These are phyloP conservation scores for Eurois occulta DNA, from an alignment of 2,888 invertebrate genomes.

Conservation along the genomic window DNA sequence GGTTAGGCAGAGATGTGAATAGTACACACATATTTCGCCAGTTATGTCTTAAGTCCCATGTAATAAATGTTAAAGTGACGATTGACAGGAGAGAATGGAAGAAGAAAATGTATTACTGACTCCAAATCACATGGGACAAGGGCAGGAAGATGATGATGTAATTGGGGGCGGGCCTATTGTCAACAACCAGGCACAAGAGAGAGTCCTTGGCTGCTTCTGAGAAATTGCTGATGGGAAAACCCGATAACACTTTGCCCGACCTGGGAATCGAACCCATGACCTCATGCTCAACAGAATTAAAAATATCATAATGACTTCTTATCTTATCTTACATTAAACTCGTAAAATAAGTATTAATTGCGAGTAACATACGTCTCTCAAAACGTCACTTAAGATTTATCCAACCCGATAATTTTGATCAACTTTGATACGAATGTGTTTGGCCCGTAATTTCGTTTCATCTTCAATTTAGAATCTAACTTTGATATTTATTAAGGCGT, in stretches of 20 bases:
- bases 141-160: background rate
- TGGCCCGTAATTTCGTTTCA: slow-evolving; percentile 21
- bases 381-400: background rate
- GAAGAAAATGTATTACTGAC: no score
- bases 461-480: slow-evolving; percentile 12
- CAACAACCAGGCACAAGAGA: background rate
- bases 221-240: no score
- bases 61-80: no score
- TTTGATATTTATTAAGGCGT: slow-evolving; percentile 8
- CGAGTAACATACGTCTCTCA: background rate
- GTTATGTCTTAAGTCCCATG: background rate
- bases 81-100: no score
- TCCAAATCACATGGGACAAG: no score
- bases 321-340: background rate
- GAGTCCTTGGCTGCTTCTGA: background rate
- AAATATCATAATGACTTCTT: background rate
- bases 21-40: background rate
- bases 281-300: background rate
- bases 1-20: background rate
- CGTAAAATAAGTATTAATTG: background rate
- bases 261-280: no score
- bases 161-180: background rate
- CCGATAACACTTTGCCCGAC: no score
- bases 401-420: background rate
- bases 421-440: slow-evolving; percentile 2